Evolutionary conservation across 2,113 vertebrate genomes (phyloP), one percentile per base, ranked within the genome.

Genomic region (Mungos mungo): DNA sequence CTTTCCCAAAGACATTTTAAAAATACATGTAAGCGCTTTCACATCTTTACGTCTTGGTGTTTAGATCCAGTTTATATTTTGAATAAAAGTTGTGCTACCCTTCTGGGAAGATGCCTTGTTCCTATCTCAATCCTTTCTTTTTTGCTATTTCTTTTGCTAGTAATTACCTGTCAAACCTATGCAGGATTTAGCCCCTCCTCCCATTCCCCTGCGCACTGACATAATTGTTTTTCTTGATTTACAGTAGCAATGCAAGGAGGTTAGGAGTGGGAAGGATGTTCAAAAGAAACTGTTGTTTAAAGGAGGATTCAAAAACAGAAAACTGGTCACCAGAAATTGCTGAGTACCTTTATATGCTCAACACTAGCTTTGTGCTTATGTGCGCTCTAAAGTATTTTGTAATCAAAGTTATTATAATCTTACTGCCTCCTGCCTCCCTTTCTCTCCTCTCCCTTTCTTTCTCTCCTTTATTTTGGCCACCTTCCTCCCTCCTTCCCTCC

Each of bases 11-110:
- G 38, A 65, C n/a, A 38, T 47, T 92, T 57, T 7, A 21, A 81
- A 82, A 84, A 27, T 45, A 57, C 7, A 21, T 50, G 18, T 65
- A 88, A 79, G 4, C 0, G 31, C 50, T 69, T 96, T 88, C 35
- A 92, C 27, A 45, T 80, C 25, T 60, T 31, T 18, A 50, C 41
- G 12, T 21, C 33, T 50, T 72, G 5, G 7, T 74, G 29, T 93
- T 96, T 94, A 71, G 54, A 96, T 41, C 8, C 33, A 54, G 19
- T 95, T 81, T 71, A 5, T 92, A 81, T 54, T 87, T 92, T 94
- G 18, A 76, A 25, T 93, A 81, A 63, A 88, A 82, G 35, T 13
- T 80, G 13, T 33, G 3, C n/a, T 77, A 19, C n/a, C 5, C 25
- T 71, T 84, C 71, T 54, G 38, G 80, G 25, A 18, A 38, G 14